Conservation (phyloP, 2,797 vertebrate genomes). For the Sarcoramphus papa region DNA sequence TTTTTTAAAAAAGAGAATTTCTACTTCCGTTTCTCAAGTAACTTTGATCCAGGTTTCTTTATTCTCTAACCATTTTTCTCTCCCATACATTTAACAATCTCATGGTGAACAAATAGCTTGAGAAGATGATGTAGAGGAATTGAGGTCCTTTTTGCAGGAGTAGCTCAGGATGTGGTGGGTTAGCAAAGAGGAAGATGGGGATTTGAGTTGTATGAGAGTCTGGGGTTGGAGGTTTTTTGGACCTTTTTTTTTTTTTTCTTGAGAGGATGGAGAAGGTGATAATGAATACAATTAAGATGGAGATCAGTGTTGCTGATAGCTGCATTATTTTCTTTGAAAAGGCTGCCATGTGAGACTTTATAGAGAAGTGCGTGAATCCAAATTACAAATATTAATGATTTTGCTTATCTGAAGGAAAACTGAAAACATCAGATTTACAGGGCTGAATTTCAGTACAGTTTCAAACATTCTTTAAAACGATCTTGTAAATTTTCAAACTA, state of each 20-base stretch:
- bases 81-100: neutral
- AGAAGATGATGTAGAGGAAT: neutral
- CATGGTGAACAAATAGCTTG: neutral
- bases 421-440: neutral
- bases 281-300: neutral
- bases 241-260: neutral
- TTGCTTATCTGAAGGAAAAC: neutral
- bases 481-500: neutral
- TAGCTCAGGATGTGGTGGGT: fast-evolving
- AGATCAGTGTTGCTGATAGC: neutral
- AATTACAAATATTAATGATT: neutral
- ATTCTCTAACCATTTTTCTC: neutral
- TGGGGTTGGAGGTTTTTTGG: neutral
- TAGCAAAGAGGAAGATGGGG: neutral
- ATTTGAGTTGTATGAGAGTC: neutral
- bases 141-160: neutral
- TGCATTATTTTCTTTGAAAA: neutral
- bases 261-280: neutral
- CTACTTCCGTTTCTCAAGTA: neutral
- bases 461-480: neutral
- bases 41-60: neutral
- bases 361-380: neutral
- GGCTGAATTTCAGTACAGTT: neutral
- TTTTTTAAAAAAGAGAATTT: neutral
- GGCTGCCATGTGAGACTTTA: neutral